These are phyloP conservation scores for Yponomeuta evonymella DNA, from an alignment of 2,888 invertebrate genomes.

Conservation along the genomic window DNA sequence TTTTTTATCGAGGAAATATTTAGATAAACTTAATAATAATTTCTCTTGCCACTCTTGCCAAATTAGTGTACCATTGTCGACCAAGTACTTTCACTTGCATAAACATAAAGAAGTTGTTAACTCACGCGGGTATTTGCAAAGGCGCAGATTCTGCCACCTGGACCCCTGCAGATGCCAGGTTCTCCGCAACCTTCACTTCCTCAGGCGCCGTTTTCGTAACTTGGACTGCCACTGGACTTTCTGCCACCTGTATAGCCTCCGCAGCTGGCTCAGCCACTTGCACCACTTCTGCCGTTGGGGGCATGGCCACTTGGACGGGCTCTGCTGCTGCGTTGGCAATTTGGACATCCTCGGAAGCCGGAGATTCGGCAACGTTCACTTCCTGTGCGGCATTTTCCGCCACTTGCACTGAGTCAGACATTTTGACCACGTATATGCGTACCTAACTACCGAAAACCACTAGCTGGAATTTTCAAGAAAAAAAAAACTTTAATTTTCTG, in stretches of 20 bases:
- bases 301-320: neutral
- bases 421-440: constrained; percentile 25
- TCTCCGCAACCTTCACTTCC: constrained; percentile 3
- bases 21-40: too few relatives aligned
- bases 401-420: constrained; percentile 56
- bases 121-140: neutral
- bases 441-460: neutral
- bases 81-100: too few relatives aligned
- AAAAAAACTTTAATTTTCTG: neutral
- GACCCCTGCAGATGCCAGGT: neutral
- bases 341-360: neutral
- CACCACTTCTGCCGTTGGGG: neutral
- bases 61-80: too few relatives aligned
- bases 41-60: too few relatives aligned
- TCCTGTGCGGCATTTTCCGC: constrained; percentile 31
- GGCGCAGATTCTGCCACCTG: neutral
- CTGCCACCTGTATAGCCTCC: neutral
- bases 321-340: neutral
- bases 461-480: neutral
- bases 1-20: too few relatives aligned
- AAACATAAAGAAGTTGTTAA: neutral
- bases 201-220: neutral
- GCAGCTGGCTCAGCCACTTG: neutral
- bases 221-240: neutral
- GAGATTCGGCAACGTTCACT: neutral